Conservation (phyloP, 2,113 vertebrate species). For the Collichthys lucidus region DNA sequence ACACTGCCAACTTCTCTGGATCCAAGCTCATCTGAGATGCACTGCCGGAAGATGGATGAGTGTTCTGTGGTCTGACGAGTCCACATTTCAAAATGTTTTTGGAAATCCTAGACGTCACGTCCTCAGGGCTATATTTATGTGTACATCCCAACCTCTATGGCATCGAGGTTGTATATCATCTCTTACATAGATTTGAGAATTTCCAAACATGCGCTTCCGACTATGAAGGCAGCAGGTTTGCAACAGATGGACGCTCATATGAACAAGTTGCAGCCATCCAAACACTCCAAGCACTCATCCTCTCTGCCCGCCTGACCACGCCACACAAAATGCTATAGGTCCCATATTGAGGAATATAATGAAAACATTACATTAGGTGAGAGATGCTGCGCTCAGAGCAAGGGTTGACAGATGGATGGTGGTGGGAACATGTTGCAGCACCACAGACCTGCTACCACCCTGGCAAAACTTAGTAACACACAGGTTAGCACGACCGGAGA, state of each 20-base stretch:
- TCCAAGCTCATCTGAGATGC: too few relatives aligned
- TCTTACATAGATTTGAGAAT: slow-evolving; percentile 48
- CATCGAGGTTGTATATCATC: slow-evolving; percentile 18
- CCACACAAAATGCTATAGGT: slow-evolving; percentile 55
- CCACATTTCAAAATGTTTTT: too few relatives aligned
- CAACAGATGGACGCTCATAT: slow-evolving; percentile 72
- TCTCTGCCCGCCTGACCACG: slow-evolving; percentile 41
- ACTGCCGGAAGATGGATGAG: too few relatives aligned
- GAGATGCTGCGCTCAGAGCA: slow-evolving; percentile 52
- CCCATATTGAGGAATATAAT: slow-evolving; percentile 71
- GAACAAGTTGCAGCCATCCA: slow-evolving; percentile 58
- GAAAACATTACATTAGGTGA: slow-evolving; percentile 73
- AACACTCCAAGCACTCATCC: slow-evolving; percentile 40
- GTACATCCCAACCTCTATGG: too few relatives aligned
- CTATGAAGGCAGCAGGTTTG: slow-evolving; percentile 56
- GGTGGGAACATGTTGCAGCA: slow-evolving; percentile 76
- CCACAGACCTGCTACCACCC: slow-evolving; percentile 70
- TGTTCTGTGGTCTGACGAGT: too few relatives aligned
- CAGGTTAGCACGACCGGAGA: slow-evolving; percentile 55
- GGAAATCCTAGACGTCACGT: too few relatives aligned
- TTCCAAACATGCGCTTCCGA: slow-evolving; percentile 37
- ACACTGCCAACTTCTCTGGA: too few relatives aligned
- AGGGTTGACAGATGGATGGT: slow-evolving; percentile 74
- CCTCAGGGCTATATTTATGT: too few relatives aligned
- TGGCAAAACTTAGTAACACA: slow-evolving; percentile 64